These are phyloP conservation scores for Prunella fulvescens DNA, from an alignment of 2,113 vertebrate genomes.

Conservation along the genomic window DNA sequence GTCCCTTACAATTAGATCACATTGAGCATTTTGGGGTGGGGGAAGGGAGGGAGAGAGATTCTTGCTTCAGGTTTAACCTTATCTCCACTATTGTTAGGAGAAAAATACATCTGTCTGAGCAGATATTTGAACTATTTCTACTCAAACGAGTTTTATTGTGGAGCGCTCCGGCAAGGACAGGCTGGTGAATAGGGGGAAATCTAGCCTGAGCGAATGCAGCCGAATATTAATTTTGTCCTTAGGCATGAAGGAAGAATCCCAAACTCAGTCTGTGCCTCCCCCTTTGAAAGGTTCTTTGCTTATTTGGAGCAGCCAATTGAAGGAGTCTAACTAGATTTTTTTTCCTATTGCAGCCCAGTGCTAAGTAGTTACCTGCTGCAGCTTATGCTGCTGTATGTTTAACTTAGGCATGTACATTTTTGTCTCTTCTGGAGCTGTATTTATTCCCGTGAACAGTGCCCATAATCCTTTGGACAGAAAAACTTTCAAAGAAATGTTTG, in stretches of 20 bases:
- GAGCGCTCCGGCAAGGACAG: neutral
- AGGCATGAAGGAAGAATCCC: neutral
- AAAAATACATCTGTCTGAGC: conserved; percentile 24
- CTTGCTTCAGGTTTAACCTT: neutral
- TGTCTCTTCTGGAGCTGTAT: neutral
- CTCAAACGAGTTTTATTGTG: neutral
- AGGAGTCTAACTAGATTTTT: neutral
- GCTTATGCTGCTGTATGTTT: neutral
- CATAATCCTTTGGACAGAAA: conserved; percentile 48
- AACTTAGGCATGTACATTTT: neutral
- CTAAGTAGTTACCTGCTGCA: conserved; percentile 18
- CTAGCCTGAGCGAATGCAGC: neutral
- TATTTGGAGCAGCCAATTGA: neutral
- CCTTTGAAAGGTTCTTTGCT: neutral
- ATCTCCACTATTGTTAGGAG: conserved; percentile 30
- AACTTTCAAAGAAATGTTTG: conserved; percentile 48
- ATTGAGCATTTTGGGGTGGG: neutral
- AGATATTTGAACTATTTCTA: neutral
- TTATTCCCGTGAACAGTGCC: conserved; percentile 37
- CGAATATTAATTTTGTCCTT: conserved; percentile 13
- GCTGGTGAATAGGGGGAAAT: neutral
- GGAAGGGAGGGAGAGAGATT: neutral
- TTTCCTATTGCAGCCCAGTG: conserved; percentile 33
- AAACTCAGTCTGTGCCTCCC: neutral
- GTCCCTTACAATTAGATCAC: conserved; percentile 30